These are phyloP conservation scores for Wiebesia pumilae DNA, from an alignment of 1,140 invertebrate genomes.

Conservation along the genomic window DNA sequence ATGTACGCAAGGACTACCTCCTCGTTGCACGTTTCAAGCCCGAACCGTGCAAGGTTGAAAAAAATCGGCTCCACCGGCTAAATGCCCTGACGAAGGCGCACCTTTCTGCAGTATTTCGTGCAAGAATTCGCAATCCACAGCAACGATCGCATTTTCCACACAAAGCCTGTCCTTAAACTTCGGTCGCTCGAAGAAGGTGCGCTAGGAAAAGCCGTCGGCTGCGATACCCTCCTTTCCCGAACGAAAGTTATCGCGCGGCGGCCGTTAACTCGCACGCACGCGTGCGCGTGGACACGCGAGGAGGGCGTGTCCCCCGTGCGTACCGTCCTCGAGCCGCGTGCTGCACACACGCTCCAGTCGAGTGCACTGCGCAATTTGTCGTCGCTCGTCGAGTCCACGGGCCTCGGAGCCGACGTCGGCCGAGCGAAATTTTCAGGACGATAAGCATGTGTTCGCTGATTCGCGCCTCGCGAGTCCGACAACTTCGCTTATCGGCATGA, in stretches of 20 bases:
- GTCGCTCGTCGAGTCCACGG: constrained; percentile 60
- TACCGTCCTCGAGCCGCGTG: neutral
- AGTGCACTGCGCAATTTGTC: neutral
- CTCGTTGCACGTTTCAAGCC: neutral
- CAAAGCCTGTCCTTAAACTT: constrained; percentile 3
- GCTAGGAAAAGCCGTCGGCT: neutral
- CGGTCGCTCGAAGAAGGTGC: neutral
- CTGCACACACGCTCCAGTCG: too few relatives aligned
- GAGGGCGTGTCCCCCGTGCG: constrained; percentile 71
- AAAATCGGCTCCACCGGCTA: constrained; percentile 1
- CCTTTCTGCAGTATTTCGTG: neutral
- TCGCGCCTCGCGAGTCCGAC: neutral
- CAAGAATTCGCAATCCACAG: neutral
- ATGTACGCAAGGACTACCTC: too few relatives aligned
- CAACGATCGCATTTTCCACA: neutral
- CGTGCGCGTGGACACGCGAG: constrained; percentile 68
- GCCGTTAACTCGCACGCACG: constrained; percentile 56
- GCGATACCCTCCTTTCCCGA: neutral
- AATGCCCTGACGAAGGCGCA: neutral
- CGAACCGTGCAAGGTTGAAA: neutral
- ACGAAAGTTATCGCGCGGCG: constrained; percentile 55
- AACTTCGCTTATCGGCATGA: neutral
- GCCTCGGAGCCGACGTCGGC: constrained; percentile 50
- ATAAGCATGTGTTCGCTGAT: neutral
- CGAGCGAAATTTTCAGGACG: constrained; percentile 50